These are phyloP conservation scores for Sinocyclocheilus maitianheensis DNA, from an alignment of 2,113 vertebrate genomes.

Conservation along the genomic window DNA sequence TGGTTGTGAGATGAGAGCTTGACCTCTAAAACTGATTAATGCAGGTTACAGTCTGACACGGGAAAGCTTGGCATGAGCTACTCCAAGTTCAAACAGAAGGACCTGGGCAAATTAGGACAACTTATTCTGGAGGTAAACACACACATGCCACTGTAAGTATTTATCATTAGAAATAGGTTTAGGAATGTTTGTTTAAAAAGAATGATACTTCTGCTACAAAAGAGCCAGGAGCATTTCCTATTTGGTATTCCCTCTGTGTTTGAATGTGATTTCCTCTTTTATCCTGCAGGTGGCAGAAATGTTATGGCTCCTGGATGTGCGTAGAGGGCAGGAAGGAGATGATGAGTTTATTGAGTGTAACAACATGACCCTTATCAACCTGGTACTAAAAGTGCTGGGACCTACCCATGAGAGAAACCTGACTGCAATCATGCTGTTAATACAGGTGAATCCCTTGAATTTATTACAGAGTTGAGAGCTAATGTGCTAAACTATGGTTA, in stretches of 20 bases:
- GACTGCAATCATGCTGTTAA: slow-evolving; percentile 86
- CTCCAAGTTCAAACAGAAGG: slow-evolving; percentile 94
- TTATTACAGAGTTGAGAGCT: not conserved
- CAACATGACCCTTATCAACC: slow-evolving; percentile 98
- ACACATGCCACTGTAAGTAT: not conserved
- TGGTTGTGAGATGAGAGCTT: not conserved
- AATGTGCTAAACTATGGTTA: not conserved
- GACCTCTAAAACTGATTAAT: slow-evolving; percentile 5
- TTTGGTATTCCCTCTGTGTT: not conserved
- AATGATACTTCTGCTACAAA: not conserved
- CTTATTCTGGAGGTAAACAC: slow-evolving; percentile 85
- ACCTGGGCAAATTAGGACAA: slow-evolving; percentile 86
- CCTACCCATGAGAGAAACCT: slow-evolving; percentile 88
- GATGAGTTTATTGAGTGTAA: slow-evolving; percentile 90
- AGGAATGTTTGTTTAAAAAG: not conserved
- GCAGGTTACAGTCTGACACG: slow-evolving; percentile 85
- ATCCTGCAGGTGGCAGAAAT: slow-evolving; percentile 81
- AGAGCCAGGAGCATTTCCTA: not conserved
- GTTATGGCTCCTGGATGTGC: slow-evolving; percentile 82
- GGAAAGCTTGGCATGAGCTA: slow-evolving; percentile 98
- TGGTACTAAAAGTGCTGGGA: slow-evolving; percentile 88
- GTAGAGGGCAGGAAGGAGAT: slow-evolving; percentile 75
- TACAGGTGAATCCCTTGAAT: slow-evolving; percentile 80
- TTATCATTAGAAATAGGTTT: not conserved
- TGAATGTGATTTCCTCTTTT: slow-evolving; percentile 45